Evolutionary conservation across 1,140 invertebrate genomes (phyloP).

Genomic region (Drosophila mauritiana): DNA sequence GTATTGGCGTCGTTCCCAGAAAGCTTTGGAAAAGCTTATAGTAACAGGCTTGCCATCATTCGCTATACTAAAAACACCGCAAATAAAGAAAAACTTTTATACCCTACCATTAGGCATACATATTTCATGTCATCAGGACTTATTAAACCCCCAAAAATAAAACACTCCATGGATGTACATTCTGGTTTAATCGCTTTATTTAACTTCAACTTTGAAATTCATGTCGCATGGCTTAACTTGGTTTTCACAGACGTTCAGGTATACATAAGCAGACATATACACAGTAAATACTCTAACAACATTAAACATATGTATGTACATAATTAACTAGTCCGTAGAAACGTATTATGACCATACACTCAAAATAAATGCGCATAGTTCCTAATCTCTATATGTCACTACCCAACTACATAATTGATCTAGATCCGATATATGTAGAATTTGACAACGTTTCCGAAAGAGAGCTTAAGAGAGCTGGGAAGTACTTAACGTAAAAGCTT

Average conservation of each 20-base stretch:
- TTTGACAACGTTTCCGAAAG: slow-evolving; percentile 24
- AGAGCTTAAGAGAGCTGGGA: slow-evolving; percentile 24
- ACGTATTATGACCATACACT: slow-evolving; percentile 26
- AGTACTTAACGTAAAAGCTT: slow-evolving; percentile 68
- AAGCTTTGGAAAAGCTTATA: slow-evolving; percentile 12
- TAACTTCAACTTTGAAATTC: slow-evolving; percentile 57
- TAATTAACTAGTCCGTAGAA: slow-evolving; percentile 52
- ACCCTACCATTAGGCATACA: not conserved
- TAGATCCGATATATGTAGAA: slow-evolving; percentile 29
- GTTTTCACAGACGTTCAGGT: slow-evolving; percentile 75
- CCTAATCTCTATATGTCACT: slow-evolving; percentile 47
- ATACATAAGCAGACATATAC: slow-evolving; percentile 54
- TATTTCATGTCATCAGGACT: too few relatives aligned
- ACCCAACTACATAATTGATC: slow-evolving; percentile 44
- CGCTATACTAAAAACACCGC: not conserved
- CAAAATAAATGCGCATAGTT: slow-evolving; percentile 74
- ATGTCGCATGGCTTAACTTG: slow-evolving; percentile 55
- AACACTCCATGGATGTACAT: not conserved
- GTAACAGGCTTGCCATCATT: not conserved
- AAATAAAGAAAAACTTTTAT: not conserved
- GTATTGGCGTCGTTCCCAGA: not conserved
- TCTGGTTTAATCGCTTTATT: slow-evolving; percentile 55
- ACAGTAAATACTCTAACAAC: slow-evolving; percentile 44
- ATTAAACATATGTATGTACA: slow-evolving; percentile 64
- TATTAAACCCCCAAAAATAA: not conserved